These are phyloP conservation scores for Menura novaehollandiae DNA, from an alignment of 2,113 vertebrate species.

Conservation along the genomic window DNA sequence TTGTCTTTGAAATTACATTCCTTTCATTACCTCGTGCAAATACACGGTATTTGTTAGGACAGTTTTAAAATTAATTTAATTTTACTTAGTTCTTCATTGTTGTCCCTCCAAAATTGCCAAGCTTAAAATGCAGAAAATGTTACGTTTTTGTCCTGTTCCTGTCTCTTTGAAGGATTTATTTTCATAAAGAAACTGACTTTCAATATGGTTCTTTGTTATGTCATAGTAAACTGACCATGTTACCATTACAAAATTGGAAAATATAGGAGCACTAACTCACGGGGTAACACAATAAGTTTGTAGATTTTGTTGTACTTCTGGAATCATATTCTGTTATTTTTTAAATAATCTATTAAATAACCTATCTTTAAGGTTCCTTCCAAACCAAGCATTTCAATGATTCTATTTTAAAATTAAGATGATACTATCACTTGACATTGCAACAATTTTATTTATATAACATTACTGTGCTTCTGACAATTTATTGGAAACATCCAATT, in stretches of 20 bases:
- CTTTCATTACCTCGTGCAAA: background rate
- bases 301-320: background rate
- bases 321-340: background rate
- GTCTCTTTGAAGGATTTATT: background rate
- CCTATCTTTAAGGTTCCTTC: background rate
- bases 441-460: background rate
- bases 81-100: background rate
- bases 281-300: background rate
- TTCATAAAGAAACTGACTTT: background rate
- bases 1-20: background rate
- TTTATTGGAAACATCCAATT: background rate
- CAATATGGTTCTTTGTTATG: background rate
- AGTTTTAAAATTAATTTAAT: background rate
- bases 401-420: background rate
- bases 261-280: background rate
- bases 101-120: background rate
- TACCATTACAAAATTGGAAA: background rate
- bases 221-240: background rate
- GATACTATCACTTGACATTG: background rate
- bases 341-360: background rate
- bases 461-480: background rate
- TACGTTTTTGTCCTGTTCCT: background rate
- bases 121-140: background rate
- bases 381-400: background rate
- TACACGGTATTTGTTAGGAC: background rate